These are phyloP conservation scores for Zaprionus davidi DNA, from an alignment of 1,140 invertebrate species.

Conservation along the genomic window DNA sequence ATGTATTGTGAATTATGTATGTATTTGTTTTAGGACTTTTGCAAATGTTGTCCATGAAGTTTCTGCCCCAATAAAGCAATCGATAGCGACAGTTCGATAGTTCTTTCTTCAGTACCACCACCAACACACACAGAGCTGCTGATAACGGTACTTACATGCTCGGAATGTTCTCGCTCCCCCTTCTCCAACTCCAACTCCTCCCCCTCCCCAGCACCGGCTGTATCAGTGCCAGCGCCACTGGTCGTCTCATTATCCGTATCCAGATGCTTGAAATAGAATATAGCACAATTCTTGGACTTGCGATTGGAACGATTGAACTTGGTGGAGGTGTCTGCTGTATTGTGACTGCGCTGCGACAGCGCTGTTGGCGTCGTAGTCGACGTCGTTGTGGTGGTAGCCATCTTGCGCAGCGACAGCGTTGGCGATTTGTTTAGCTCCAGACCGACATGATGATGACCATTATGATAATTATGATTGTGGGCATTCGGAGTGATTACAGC, in stretches of 20 bases:
- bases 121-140: conserved; percentile 18
- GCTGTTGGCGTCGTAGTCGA: conserved; percentile 57
- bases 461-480: conserved; percentile 44
- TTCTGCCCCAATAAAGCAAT: not conserved
- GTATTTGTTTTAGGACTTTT: not conserved
- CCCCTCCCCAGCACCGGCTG: conserved; percentile 50
- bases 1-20: not conserved
- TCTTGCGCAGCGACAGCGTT: conserved; percentile 57
- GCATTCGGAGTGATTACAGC: conserved; percentile 77
- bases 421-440: conserved; percentile 72
- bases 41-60: not conserved
- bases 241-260: conserved; percentile 91
- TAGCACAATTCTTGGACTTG: conserved; percentile 91
- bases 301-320: conserved; percentile 89
- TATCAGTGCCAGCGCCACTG: conserved; percentile 64
- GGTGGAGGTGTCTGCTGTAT: conserved; percentile 85
- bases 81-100: not conserved
- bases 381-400: conserved; percentile 31
- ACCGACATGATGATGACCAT: conserved; percentile 14
- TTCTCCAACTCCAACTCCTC: conserved; percentile 1
- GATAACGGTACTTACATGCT: conserved; percentile 70
- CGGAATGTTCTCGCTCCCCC: conserved; percentile 19
- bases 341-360: conserved; percentile 18
- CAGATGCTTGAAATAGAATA: conserved; percentile 92
- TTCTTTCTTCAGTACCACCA: not conserved